Evolutionary conservation across 2,113 vertebrate genomes (phyloP).

Genomic region (Lamprotornis superbus): DNA sequence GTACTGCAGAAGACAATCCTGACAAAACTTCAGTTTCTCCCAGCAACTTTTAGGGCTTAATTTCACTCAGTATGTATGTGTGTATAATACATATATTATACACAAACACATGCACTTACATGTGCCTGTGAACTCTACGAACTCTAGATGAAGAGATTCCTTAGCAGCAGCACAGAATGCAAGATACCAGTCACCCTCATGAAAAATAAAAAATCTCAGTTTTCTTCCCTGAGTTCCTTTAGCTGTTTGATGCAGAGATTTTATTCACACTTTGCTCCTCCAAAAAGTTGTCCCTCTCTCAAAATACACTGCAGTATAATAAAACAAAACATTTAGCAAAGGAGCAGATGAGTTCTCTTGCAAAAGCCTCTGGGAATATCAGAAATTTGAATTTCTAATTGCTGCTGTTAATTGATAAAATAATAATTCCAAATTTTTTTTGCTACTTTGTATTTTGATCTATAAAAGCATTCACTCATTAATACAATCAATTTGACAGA

Average conservation of each 20-base stretch:
- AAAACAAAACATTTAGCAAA: not conserved
- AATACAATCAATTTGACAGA: slow-evolving; percentile 26
- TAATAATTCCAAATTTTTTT: not conserved
- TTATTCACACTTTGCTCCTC: not conserved
- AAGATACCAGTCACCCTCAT: not conserved
- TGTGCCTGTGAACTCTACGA: not conserved
- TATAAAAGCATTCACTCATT: not conserved
- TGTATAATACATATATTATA: not conserved
- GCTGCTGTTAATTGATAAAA: not conserved
- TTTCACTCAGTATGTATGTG: not conserved
- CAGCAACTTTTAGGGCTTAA: not conserved
- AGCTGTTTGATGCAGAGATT: not conserved
- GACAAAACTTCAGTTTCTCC: not conserved
- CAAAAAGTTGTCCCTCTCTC: not conserved
- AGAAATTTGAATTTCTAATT: not conserved
- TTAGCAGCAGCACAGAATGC: not conserved
- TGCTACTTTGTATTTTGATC: not conserved
- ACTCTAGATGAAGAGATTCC: not conserved
- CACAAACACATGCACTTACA: not conserved
- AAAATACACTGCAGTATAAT: not conserved
- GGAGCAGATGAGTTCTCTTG: not conserved
- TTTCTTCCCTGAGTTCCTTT: not conserved
- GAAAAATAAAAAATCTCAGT: not conserved
- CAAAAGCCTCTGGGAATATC: not conserved
- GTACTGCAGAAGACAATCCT: not conserved